Evolutionary conservation across 2,888 invertebrate species (phyloP), one percentile per base, ranked within the genome.

Genomic region (Patella caerulea): DNA sequence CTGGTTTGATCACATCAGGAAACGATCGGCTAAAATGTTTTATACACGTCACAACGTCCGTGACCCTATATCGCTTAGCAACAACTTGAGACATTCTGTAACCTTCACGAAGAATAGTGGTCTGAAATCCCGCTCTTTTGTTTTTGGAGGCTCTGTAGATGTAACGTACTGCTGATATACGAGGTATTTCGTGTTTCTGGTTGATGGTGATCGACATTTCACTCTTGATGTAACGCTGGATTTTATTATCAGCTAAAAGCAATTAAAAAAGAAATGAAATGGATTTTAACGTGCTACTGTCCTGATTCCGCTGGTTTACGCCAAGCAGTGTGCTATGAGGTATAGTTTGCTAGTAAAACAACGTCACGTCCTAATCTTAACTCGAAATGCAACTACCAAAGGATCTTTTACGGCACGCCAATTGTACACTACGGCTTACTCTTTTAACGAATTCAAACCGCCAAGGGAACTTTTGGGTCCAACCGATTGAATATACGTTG

Each of bases 11-110:
- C 17, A 81, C 79, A 9, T 76, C 76, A 2, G 81, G 81, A 54
- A 79, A 81, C 4, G 76, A 29, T 19, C 45, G 54, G 70, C 78
- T 79, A 73, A 81, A 81, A 12, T 79, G 71, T n/a, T 53, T 55
- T n/a, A 81, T 69, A n/a, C 69, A 24, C 14, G 52, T 14, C 11
- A 81, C 69, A n/a, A 79, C 79, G 72, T 78, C 72, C 2, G n/a
- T 15, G n/a, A 75, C 74, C 15, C 69, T 29, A 4, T 71, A 2
- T 19, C 74, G 54, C 7, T n/a, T 73, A 15, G 79, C 81, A 17
- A 73, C 55, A 12, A 81, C 78, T 54, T 81, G 77, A 56, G 59
- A 19, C 45, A 45, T 71, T 9, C 71, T 45, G 72, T 53, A 54
- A 4, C 75, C 75, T 15, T 73, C 54, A 14, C 72, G 69, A 2